Evolutionary conservation across 2,797 vertebrate genomes (phyloP), one percentile per base, ranked within the genome.

Genomic region (Sitta carolinensis): DNA sequence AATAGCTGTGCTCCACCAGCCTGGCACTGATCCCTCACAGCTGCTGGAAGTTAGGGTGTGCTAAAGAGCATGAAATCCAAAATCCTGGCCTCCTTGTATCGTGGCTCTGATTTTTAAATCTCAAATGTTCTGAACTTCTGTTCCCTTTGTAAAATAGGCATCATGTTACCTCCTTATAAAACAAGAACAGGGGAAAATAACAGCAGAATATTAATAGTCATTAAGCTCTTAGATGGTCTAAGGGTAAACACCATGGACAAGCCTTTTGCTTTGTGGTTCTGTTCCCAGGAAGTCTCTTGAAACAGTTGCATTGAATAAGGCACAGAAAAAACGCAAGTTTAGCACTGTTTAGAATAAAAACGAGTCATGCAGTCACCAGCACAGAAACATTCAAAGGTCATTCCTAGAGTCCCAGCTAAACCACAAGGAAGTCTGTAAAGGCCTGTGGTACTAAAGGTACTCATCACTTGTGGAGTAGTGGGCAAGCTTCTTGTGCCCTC

Each of bases 351-450:
- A 38, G 32, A 84, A 66, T 43, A 47, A 78, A 34, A 50, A 30
- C 0, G 0, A 74, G 32, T 34, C 13, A 18, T 23, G n/a, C 18
- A 48, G 14, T 22, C 26, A 38, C 40, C 30, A 25, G 16, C 18
- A 43, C 7, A 40, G 74, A 84, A 52, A 5, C 22, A 64, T 1
- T 2, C 29, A 47, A 34, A 75, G 9, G 4, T 48, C 64, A 51
- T 40, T 81, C 8, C 63, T 51, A 25, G 5, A n/a, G n/a, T 16
- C 84, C 32, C 27, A 47, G 38, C 19, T 36, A 52, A 61, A 51
- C 23, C 40, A 32, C 13, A 11, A 13, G 5, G 32, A 68, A 80
- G 58, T 20, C 19, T 27, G 5, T 30, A 38, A 50, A 18, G 7
- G 3, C 7, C 23, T 48, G 32, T 16, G 10, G 2, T 18, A 7